These are phyloP conservation scores for Lota lota DNA, from an alignment of 2,113 vertebrate genomes.

Conservation along the genomic window DNA sequence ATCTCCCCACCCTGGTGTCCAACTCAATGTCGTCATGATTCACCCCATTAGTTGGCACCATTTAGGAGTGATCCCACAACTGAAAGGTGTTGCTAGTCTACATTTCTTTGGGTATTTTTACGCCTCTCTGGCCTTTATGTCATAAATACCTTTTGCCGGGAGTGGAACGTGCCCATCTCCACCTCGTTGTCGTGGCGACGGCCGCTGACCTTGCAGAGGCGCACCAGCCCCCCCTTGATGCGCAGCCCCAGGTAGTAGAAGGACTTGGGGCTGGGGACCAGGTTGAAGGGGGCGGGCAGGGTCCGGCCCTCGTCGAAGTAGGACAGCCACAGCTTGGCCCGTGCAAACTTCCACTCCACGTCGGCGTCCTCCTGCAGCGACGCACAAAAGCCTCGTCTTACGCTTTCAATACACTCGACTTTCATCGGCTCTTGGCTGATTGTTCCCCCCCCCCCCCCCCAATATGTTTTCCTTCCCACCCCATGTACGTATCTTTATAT, in stretches of 20 bases:
- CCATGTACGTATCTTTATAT: too few species aligned
- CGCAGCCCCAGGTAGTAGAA: constrained; percentile 95
- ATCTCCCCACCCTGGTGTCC: too few species aligned
- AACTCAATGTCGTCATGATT: too few species aligned
- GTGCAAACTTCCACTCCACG: constrained; percentile 97
- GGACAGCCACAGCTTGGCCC: constrained; percentile 95
- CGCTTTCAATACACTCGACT: not conserved
- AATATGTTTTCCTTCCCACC: too few species aligned
- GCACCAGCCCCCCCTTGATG: constrained; percentile 89
- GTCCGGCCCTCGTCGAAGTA: constrained; percentile 97
- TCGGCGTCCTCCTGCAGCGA: constrained; percentile 89
- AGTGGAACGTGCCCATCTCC: constrained; percentile 95
- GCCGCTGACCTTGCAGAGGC: constrained; percentile 88
- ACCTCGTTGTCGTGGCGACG: constrained; percentile 86
- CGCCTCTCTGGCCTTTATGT: too few species aligned
- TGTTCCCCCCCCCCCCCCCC: not conserved
- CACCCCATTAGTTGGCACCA: too few species aligned
- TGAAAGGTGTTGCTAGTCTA: too few species aligned
- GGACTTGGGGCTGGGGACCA: constrained; percentile 96
- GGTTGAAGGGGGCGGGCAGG: constrained; percentile 91
- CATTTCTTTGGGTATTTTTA: too few species aligned
- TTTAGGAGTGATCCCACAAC: too few species aligned
- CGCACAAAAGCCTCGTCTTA: too few species aligned
- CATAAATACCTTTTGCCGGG: constrained; percentile 77
- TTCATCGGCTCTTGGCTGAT: not conserved